Conservation (phyloP, 1,140 invertebrate genomes). For the Cydia splendana region DNA sequence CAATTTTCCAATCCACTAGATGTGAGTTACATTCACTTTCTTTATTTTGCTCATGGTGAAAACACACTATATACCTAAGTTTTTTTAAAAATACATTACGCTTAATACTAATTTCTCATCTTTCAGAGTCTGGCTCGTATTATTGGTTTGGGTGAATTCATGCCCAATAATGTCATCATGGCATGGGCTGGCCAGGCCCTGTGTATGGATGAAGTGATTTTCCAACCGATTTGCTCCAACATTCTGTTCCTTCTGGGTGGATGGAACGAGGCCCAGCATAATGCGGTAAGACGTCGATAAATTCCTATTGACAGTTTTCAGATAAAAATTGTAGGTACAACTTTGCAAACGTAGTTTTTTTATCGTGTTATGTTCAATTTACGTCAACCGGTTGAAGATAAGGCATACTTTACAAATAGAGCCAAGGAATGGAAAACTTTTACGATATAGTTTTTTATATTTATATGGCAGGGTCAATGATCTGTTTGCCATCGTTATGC, state of each 20-base stretch:
- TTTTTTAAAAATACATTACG: not conserved
- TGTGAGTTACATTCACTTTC: slow-evolving; percentile 52
- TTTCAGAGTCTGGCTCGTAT: slow-evolving; percentile 53
- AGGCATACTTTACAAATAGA: no score
- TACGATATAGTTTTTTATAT: no score
- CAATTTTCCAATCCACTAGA: slow-evolving; percentile 59
- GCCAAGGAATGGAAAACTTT: no score
- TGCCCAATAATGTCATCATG: slow-evolving; percentile 78
- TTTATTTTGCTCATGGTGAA: not conserved
- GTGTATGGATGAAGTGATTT: slow-evolving; percentile 77
- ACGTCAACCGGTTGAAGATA: no score
- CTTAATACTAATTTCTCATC: slow-evolving; percentile 33
- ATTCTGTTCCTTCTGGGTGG: slow-evolving; percentile 82
- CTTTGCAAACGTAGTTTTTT: no score
- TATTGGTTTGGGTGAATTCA: slow-evolving; percentile 80
- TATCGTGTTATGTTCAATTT: no score
- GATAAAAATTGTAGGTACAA: no score
- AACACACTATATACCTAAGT: not conserved
- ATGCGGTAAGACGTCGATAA: slow-evolving; percentile 63
- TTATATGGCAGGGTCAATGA: not conserved
- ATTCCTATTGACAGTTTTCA: not conserved
- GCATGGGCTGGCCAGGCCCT: slow-evolving; percentile 75
- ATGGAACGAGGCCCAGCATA: slow-evolving; percentile 79
- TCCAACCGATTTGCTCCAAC: slow-evolving; percentile 81
- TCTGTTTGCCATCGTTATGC: not conserved